Base-by-base conservation (phyloP, 1,140 invertebrate genomes). In the Macrobrachium rosenbergii region DNA sequence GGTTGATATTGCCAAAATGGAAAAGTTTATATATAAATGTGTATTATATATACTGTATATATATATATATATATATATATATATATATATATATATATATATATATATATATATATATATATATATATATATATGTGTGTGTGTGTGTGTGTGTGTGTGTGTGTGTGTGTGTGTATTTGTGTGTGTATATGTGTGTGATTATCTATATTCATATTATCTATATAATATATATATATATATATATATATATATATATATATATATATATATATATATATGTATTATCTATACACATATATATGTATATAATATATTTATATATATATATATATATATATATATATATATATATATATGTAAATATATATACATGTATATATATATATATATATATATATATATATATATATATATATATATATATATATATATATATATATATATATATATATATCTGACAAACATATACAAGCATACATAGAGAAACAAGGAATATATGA, bases 1-100 rank as follows among this genome's bases (percentile, higher is more conserved):
- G n/a, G 1, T 63, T n/a, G n/a, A 5, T 63, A 63, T 63, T 63
- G 62, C 2, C 62, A 63, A 5, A 63, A 63, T 63, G 3, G 1
- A 37, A 37, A 37, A 37, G 28, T 37, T 3, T 37, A 37, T 37
- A 37, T 23, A 67, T 67, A 17, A n/a, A n/a, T n/a, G n/a, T n/a
- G n/a, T n/a, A n/a, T n/a, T 67, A 67, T 67, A 67, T 67, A 67
- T 67, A 17, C n/a, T n/a, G n/a, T n/a, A n/a, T n/a, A 64, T n/a
- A 64, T 64, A 64, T 64, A 64, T 64, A 64, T 64, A 64, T 64
- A 64, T 64, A 64, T 64, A 64, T 64, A 64, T 64, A 64, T 64
- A 64, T 64, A 64, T 64, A 64, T 64, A 64, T 64, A 64, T 64
- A 64, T 64, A 64, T 64, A 64, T 64, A 64, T 64, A 64, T 64